Base-by-base conservation (phyloP, 2,888 invertebrate species). In the Hartigia nigra region DNA sequence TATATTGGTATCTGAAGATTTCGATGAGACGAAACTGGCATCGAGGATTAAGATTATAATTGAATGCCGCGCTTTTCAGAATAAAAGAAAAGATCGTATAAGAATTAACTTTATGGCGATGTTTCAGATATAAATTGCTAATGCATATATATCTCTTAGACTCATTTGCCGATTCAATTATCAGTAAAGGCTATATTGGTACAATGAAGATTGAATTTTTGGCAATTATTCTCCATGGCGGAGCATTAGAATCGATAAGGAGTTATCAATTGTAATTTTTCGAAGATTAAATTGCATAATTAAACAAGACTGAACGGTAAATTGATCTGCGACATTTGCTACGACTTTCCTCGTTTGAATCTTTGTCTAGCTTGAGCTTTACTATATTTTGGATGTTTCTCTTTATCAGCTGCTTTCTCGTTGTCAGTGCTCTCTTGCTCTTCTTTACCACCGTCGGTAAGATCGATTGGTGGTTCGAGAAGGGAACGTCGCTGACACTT, bases 291-390 rank as follows among this genome's bases (percentile, higher is more conserved):
- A 31, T 31, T 72, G 12, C 31, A 72, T 0, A 12, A 31, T n/a
- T n/a, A 74, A 37, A 81, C 72, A 36, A 78, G 75, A 39, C 70
- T 74, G 36, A 78, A 76, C 31, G 31, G 36, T 37, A 74, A 70
- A 77, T 75, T 76, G 9, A 70, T 55, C 12, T 35, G 69, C 12
- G 70, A 31, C 14, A 70, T 74, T 77, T 77, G 84, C 85, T 94
- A 95, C 90, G 93, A 92, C 92, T 95, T 95, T 82, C 95, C 96
- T 91, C 95, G 95, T 90, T 95, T 95, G 90, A 95, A 96, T 90
- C 96, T 93, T 87, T 95, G 95, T 83, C 96, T 92, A 14, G 96
- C 95, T 91, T 96, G 96, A 5, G 96, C 95, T 92, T 95, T 96
- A 82, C 95, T 95, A 87, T 95, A 95, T 88, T 95, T 92, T 36